Percentiles rank a stretch among this genome's conserved stretches.
Evolutionary conservation across 2,888 invertebrate species (phyloP).

Genomic region (Azorinus chamasolen): DNA sequence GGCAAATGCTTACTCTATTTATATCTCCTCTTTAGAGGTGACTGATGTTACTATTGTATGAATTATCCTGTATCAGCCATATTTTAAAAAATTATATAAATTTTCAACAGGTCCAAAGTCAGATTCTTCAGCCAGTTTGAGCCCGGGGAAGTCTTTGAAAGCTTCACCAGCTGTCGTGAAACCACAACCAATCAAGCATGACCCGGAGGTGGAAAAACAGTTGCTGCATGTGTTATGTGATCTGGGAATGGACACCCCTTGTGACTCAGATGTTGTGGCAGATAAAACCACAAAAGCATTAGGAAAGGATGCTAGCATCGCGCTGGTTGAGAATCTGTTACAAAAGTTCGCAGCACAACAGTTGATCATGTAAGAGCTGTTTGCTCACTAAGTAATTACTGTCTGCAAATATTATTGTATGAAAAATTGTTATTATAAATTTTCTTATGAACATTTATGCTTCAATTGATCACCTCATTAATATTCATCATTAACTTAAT

Average conservation of each 20-base stretch:
- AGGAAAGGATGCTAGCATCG: constrained; percentile 88
- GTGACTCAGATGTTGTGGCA: constrained; percentile 90
- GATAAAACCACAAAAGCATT: constrained; percentile 87
- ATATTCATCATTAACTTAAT: no score
- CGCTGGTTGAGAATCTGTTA: constrained; percentile 91
- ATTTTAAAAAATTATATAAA: no score
- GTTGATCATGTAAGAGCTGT: constrained; percentile 87
- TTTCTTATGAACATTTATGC: no score
- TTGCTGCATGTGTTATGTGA: constrained; percentile 91
- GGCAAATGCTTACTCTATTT: no score
- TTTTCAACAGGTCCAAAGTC: not conserved
- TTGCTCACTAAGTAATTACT: no score
- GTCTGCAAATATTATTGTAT: no score
- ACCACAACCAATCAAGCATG: constrained; percentile 75
- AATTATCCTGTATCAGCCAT: no score
- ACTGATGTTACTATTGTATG: no score
- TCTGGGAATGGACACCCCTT: constrained; percentile 90
- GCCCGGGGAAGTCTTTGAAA: constrained; percentile 38
- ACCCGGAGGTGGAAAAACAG: constrained; percentile 90
- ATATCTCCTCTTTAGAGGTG: no score
- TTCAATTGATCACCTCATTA: no score
- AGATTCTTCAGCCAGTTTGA: constrained; percentile 32
- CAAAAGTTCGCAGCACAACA: constrained; percentile 93
- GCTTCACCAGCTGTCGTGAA: constrained; percentile 37
- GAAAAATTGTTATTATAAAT: no score